Evolutionary conservation across 2,888 invertebrate genomes (phyloP), one percentile per base, ranked within the genome.

Genomic region (Serrognathus titanus): DNA sequence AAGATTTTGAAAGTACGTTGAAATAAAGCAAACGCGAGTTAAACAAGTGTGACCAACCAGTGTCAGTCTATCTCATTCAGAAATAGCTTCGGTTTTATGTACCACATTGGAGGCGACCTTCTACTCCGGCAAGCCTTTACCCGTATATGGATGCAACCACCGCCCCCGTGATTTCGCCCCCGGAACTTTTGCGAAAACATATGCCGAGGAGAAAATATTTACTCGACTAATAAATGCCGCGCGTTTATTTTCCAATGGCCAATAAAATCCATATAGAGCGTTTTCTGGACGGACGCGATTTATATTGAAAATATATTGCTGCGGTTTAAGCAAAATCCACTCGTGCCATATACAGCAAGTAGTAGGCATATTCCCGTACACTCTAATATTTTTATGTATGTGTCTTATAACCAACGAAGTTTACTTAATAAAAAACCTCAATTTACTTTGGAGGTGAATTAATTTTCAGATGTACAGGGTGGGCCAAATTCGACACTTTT

Each of bases 121-220:
- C 64, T 60, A 57, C 57, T 57, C 54, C 56, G 67, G 69, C 73
- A 74, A 74, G 74, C 74, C 74, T 72, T 75, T 73, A 69, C 61
- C 72, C 69, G 61, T 71, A 70, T 67, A 72, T 66, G 74, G 74
- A 63, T 68, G 67, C 68, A 64, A 71, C 70, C 68, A 66, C 72
- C 75, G 70, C 73, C 75, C 73, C 73, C 75, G 70, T 65, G 61
- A 60, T 62, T 65, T 66, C 74, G 72, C 74, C 75, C 69, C 70
- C 71, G 66, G 64, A 58, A 50, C 53, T 53, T 58, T 61, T 57
- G 62, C 63, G 58, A 64, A 64, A 64, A 64, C 64, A 61, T 62
- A 60, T 62, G 62, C 60, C 45, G 51, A 41, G 53, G 53, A 60
- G 58, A 60, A 59, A 55, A 59, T 57, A 51, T 45, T 53, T 57